Evolutionary conservation across 2,888 invertebrate genomes (phyloP), one percentile per base, ranked within the genome.

Genomic region (Ormia ochracea): DNA sequence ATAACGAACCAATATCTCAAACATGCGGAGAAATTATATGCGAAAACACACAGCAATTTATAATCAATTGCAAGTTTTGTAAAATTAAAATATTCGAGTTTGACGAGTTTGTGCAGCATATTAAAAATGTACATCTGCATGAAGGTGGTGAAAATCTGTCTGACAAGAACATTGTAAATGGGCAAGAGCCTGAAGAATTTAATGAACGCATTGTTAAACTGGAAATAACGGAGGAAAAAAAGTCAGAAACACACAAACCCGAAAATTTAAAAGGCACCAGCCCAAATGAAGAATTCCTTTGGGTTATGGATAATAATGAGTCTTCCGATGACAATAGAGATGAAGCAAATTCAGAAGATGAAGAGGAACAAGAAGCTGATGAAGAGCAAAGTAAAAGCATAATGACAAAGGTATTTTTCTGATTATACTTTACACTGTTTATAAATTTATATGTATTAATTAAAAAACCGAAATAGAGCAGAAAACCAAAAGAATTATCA

Each of bases 51-150:
- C 56, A 76, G 10, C 66, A 61, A 23, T 80, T 80, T 33, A 58
- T 73, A 26, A 73, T 80, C 1, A 72, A 66, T 26, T 80, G 80
- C 19, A 80, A 66, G 19, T 19, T 80, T 10, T 80, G 80, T 17
- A 76, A 80, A 76, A 72, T 80, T 0, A 80, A 80, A 54, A 80
- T 80, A 72, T 80, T 80, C 7, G 72, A 80, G 3, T 80, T 76
- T 63, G 61, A 68, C 26, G 80, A 80, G 50, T 80, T 80, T 19
- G 28, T 82, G 19, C 52, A 31, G 10, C 82, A 82, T 52, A 78
- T 78, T 17, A 82, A 75, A 31, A 78, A 78, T 70, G 76, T 74
- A 12, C 82, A 82, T 38, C 58, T 74, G 14, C 58, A 69, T 9
- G 58, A 65, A 33, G 4, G 3, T 21, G 45, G 21, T 41, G 52